Evolutionary conservation across 2,888 invertebrate genomes (phyloP).

Genomic region (Sphaerophoria rueppellii): DNA sequence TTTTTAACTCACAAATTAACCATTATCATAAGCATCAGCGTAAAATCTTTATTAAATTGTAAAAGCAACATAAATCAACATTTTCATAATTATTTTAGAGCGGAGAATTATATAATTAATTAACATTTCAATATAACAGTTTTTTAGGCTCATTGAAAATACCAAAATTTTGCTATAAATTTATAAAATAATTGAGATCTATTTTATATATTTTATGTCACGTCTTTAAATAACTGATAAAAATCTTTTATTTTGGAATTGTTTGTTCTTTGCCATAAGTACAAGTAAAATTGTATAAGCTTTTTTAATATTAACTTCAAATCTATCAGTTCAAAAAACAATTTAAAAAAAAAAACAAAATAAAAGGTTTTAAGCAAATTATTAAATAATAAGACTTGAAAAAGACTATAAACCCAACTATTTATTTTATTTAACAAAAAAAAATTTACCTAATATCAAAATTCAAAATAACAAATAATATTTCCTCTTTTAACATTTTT

Average conservation of each 20-base stretch:
- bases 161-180: background rate
- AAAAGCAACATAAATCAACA: slow-evolving; percentile 32
- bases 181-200: too few relatives aligned
- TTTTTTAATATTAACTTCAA: too few relatives aligned
- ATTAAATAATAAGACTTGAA: slow-evolving; percentile 16
- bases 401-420: slow-evolving; percentile 15
- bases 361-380: too few relatives aligned
- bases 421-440: slow-evolving; percentile 16
- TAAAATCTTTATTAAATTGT: slow-evolving; percentile 21
- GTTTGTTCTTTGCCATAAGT: too few relatives aligned
- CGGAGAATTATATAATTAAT: slow-evolving; percentile 9
- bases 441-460: slow-evolving; percentile 13
- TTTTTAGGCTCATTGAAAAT: slow-evolving; percentile 4
- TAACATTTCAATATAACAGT: background rate
- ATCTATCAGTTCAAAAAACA: background rate
- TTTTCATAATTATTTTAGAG: slow-evolving; percentile 44
- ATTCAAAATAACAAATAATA: slow-evolving; percentile 21
- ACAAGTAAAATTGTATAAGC: too few relatives aligned
- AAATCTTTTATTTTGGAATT: too few relatives aligned
- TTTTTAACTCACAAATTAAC: slow-evolving; percentile 56
- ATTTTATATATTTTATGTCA: too few relatives aligned
- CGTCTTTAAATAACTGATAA: too few relatives aligned
- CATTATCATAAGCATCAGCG: slow-evolving; percentile 2
- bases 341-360: background rate
- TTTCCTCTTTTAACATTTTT: slow-evolving; percentile 18